Percentiles rank a stretch among this genome's conserved stretches.
Conservation (phyloP, 1,140 invertebrate species). For the Drosophila nigromelanica region DNA sequence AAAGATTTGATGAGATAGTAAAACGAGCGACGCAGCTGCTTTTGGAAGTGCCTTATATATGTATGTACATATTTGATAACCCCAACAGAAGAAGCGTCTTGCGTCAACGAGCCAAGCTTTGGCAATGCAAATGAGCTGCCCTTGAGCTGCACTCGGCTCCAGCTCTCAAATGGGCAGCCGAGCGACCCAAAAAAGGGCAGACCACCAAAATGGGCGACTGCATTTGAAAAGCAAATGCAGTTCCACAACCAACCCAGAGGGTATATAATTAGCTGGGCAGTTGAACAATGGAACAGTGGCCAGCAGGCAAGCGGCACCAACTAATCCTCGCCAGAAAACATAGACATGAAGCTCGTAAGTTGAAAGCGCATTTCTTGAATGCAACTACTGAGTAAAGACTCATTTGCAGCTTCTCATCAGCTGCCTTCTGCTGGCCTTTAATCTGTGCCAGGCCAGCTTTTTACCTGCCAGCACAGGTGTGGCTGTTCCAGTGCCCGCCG, state of each 20-base stretch:
- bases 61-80: neutral
- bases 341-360: conserved; percentile 62
- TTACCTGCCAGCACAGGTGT: conserved; percentile 47
- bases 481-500: conserved; percentile 11
- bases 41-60: too few relatives aligned
- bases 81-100: conserved; percentile 35
- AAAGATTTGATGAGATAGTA: too few relatives aligned
- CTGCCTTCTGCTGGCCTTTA: conserved; percentile 44
- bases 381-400: too few relatives aligned
- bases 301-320: conserved; percentile 21
- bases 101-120: conserved; percentile 48
- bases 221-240: conserved; percentile 67
- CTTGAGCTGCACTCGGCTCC: conserved; percentile 42
- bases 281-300: conserved; percentile 36
- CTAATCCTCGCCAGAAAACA: conserved; percentile 3
- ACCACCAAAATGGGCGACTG: conserved; percentile 40
- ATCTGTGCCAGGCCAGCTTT: conserved; percentile 47
- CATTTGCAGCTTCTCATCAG: conserved; percentile 16
- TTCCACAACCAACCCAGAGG: neutral
- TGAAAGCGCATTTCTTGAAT: neutral
- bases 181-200: conserved; percentile 43
- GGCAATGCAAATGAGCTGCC: conserved; percentile 59
- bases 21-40: too few relatives aligned
- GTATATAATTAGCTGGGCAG: conserved; percentile 44
- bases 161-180: conserved; percentile 26